Percentiles rank a stretch among this genome's conserved stretches.
Evolutionary conservation across 2,888 invertebrate species (phyloP).

Genomic region (Diplolepis rosae): DNA sequence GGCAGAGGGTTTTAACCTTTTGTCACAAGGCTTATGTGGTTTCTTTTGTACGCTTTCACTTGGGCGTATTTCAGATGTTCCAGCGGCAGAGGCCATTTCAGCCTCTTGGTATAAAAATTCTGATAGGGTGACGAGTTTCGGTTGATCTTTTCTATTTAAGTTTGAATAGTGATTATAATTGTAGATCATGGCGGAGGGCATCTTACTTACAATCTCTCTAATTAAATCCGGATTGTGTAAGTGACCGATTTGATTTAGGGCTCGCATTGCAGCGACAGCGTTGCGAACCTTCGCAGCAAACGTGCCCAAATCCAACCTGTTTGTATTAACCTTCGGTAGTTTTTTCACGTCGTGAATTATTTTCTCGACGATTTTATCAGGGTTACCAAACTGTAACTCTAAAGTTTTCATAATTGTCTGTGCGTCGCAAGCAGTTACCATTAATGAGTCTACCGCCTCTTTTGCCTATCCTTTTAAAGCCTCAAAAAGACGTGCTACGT

Average conservation of each 20-base stretch:
- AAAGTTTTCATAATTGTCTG: slow-evolving; percentile 31
- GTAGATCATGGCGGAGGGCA: slow-evolving; percentile 13
- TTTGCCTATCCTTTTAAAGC: slow-evolving; percentile 34
- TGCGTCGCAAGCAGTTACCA: slow-evolving; percentile 32
- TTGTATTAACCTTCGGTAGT: slow-evolving; percentile 32
- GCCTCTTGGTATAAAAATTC: slow-evolving; percentile 36
- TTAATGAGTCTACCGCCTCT: slow-evolving; percentile 35
- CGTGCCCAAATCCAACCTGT: slow-evolving; percentile 10
- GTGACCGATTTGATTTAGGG: slow-evolving; percentile 29
- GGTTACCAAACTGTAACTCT: slow-evolving; percentile 39
- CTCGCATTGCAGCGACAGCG: slow-evolving; percentile 35
- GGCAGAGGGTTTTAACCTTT: no score
- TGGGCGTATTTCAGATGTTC: not conserved
- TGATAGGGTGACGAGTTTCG: slow-evolving; percentile 5
- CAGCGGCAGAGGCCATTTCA: slow-evolving; percentile 33
- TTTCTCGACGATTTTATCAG: slow-evolving; percentile 16
- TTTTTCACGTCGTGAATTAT: slow-evolving; percentile 31
- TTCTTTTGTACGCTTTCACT: not conserved
- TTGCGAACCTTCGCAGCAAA: slow-evolving; percentile 39
- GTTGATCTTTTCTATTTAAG: not conserved
- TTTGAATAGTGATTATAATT: slow-evolving; percentile 7
- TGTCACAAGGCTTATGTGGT: no score
- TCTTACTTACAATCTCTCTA: slow-evolving; percentile 19
- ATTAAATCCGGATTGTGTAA: slow-evolving; percentile 24
- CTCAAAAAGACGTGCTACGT: slow-evolving; percentile 30